Base-by-base conservation (phyloP, 35 echinoderm and acorn worm genomes). In the Apostichopus californicus region DNA sequence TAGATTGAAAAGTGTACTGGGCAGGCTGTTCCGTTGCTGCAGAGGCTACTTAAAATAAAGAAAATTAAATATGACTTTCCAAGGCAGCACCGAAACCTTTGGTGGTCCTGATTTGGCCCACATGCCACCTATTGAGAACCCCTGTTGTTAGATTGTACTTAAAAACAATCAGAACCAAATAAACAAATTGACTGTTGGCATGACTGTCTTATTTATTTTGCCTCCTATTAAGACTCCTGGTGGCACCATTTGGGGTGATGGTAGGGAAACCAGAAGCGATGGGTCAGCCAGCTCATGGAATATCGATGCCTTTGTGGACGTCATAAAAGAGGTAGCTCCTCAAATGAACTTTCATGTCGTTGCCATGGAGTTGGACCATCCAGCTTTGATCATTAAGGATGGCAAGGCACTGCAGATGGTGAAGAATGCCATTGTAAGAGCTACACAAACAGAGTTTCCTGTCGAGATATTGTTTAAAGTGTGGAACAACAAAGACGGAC, bases 301-400 rank as follows among this genome's bases (percentile, higher is more conserved):
- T 68, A 93, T 95, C 3, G 94, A 95, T 54, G 88, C 93, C 57
- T 98, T 98, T 78, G 93, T 98, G 5, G 95, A 98, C 46, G 94
- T 94, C 13, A 90, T 98, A 14, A 92, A 86, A 12, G 96, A 98
- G 63, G 72, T 94, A 21, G 94, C 96, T 18, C 94, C 96, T 52
- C 96, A 96, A 54, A 92, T 98, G 79, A 96, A 98, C 91, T 98
- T 95, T 86, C 87, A 91, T 22, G 96, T 95, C 77, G 96, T 98
- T 12, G 85, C 95, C 77, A 82, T 91, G 54, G 96, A 94, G 81
- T 78, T 98, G 79, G 96, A 98, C 75, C 92, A 98, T 78, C 94
- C 77, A 8, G 93, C 92, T 0, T 98, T 98, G 77, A 77, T 90
- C 21, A 22, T 98, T 28, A 95, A 92, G 53, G 96, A 98, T 60